Base-by-base conservation (phyloP, 2,113 vertebrate genomes). In the Haemorhous mexicanus region DNA sequence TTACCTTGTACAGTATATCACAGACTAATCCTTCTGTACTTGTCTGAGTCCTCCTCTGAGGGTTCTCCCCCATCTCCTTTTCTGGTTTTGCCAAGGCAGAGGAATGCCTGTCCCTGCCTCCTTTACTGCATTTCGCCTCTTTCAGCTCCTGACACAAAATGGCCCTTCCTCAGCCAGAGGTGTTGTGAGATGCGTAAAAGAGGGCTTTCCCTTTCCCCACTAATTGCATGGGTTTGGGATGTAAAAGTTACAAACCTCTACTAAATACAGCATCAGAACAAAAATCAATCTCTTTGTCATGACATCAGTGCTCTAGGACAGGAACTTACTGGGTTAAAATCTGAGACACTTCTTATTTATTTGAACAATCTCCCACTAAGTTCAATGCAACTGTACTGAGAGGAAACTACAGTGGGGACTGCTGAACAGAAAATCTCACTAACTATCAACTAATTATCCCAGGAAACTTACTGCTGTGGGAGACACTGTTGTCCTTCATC, bases 81-180 rank as follows among this genome's bases (percentile, higher is more conserved):
- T 91, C 95, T 96, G 87, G 87, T 67, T 93, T 94, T 90, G 62
- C 83, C 87, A 81, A 87, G 56, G 75, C 69, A 74, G 49, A 95
- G 55, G 82, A 94, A 95, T 87, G 86, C 52, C 66, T 58, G 49
- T 59, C 44, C 80, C 82, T 84, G 47, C 56, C 78, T 69, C 52
- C 68, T 90, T 84, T 75, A 20, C 27, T 47, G 44, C 58, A 43
- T 68, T 95, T 69, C 75, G 56, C 62, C 74, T 41, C 13, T 68
- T 91, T 84, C 41, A 37, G 72, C 61, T 84, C 50, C 68, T 52
- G 68, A 87, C 13, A 4, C 53, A 69, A 44, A 91, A 88, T 2
- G 13, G 20, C 59, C 59, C 24, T 94, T 95, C 47, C 79, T 80
- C 79, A 2, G 79, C 68, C 56, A 33, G 73, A 81, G 61, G 83